phyloP scores from a whole-genome alignment of 2,888 invertebrate genomes.

The Pardosa pseudoannulata region DNA sequence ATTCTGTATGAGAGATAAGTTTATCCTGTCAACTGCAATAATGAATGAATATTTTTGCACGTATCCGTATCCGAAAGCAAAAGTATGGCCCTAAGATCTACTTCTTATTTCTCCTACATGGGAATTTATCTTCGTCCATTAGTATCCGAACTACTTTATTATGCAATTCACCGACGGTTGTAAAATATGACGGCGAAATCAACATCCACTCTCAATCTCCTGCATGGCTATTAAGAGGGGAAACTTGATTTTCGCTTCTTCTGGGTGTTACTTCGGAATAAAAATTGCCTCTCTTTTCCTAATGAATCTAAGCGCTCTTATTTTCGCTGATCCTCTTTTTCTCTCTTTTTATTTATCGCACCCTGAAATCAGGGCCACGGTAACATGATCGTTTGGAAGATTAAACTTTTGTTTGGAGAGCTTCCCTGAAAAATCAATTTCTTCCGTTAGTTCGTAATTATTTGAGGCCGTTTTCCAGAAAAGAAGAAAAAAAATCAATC shows the following conservation, averaged over 20 bases:
- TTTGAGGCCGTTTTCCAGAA: neutral
- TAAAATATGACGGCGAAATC: no score
- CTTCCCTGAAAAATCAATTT: neutral
- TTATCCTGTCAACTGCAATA: no score
- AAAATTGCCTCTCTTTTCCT: neutral
- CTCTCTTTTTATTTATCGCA: neutral
- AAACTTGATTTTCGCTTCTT: neutral
- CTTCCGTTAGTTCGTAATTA: neutral
- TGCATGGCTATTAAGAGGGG: neutral
- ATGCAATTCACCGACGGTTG: neutral
- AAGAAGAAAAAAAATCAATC: no score
- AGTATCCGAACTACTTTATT: no score
- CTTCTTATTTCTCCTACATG: no score
- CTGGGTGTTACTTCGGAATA: neutral
- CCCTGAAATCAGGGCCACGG: neutral
- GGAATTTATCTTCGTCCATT: no score
- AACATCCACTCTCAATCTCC: neutral
- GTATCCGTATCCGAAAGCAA: no score
- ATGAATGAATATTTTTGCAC: no score
- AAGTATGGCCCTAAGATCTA: no score
- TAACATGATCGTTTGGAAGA: neutral
- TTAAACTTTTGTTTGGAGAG: constrained; percentile 15
- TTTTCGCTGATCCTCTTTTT: neutral
- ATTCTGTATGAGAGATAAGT: no score
- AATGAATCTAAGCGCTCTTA: neutral